Percentiles rank a stretch among this genome's conserved stretches.
Conservation (phyloP, 2,888 invertebrate genomes). For the Gnatocerus cornutus region DNA sequence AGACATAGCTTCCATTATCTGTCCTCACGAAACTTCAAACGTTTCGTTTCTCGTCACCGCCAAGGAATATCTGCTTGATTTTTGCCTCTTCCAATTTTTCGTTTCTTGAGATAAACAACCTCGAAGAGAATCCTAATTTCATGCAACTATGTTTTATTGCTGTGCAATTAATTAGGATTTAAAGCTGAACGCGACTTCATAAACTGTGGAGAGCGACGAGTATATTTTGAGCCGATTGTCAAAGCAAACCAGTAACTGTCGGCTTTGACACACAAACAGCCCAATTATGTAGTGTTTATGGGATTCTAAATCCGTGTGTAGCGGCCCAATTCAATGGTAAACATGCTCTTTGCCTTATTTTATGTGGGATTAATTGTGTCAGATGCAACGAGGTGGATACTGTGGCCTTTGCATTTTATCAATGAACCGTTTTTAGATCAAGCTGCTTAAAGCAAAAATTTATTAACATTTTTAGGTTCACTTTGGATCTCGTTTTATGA, state of each 20-base stretch:
- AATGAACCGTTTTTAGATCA: not conserved
- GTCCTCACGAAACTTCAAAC: constrained; percentile 61
- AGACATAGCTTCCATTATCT: constrained; percentile 63
- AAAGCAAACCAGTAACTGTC: constrained; percentile 70
- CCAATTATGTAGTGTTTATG: constrained; percentile 71
- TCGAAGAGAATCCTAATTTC: constrained; percentile 35
- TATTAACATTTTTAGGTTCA: too few species aligned
- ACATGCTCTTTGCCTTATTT: constrained; percentile 40
- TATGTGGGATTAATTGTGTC: constrained; percentile 46
- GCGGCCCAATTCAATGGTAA: constrained; percentile 59
- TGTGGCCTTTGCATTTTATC: constrained; percentile 3
- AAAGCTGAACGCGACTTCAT: constrained; percentile 52
- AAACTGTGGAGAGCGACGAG: constrained; percentile 57
- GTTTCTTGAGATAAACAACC: constrained; percentile 22
- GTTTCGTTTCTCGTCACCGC: constrained; percentile 26
- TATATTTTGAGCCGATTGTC: constrained; percentile 69
- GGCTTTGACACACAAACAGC: constrained; percentile 69
- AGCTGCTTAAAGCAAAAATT: too few species aligned
- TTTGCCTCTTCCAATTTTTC: constrained; percentile 11
- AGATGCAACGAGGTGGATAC: constrained; percentile 11
- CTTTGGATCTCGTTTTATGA: too few species aligned
- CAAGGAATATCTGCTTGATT: constrained; percentile 25
- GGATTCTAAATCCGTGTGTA: constrained; percentile 65
- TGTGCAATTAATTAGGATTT: constrained; percentile 59
- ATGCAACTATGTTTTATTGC: constrained; percentile 32